Evolutionary conservation across 2,113 vertebrate species (phyloP).

Genomic region (Nanorana parkeri): DNA sequence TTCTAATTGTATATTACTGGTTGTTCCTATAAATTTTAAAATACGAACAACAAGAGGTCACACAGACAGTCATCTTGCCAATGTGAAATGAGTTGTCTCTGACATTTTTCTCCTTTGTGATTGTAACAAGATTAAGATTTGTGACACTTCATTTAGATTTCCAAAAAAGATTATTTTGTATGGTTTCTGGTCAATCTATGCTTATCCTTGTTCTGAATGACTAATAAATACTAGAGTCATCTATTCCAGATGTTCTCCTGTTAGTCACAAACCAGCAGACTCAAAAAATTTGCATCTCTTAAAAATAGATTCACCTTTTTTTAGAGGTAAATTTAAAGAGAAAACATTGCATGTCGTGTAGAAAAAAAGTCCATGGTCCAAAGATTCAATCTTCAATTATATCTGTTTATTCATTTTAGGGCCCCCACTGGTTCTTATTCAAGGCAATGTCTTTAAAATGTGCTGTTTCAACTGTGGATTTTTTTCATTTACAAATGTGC

Average conservation of each 20-base stretch:
- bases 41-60: conserved; percentile 21
- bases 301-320: not conserved
- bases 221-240: conserved; percentile 42
- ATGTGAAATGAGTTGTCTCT: conserved; percentile 1
- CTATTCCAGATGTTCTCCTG: conserved; percentile 45
- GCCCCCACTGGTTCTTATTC: not conserved
- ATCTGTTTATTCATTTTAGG: not conserved
- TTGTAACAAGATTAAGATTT: not conserved
- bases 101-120: conserved; percentile 1
- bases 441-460: not conserved
- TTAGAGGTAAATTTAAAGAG: not conserved
- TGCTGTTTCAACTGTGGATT: not conserved
- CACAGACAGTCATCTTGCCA: not conserved
- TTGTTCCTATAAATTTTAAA: not conserved
- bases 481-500: not conserved
- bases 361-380: not conserved
- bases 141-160: conserved; percentile 9
- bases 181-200: conserved; percentile 34
- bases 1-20: no score
- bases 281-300: not conserved
- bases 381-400: not conserved
- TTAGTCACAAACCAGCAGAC: conserved; percentile 37
- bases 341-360: not conserved
- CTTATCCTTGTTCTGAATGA: conserved; percentile 22
- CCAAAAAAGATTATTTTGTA: conserved; percentile 41